Evolutionary conservation across 2,888 invertebrate species (phyloP).

Genomic region (Rhimphoctona megacephalus): DNA sequence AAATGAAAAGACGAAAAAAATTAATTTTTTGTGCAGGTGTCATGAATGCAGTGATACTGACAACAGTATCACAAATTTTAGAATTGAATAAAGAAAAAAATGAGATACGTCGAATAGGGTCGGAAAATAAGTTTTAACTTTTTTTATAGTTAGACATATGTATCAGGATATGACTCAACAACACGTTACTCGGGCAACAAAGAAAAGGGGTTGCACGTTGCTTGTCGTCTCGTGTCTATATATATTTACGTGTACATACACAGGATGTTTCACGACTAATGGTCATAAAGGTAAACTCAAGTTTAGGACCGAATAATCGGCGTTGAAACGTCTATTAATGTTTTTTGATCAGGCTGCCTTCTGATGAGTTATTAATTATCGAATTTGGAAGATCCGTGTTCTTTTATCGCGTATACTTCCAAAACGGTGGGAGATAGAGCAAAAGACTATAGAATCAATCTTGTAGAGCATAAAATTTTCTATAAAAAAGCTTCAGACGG

Average conservation of each 20-base stretch:
- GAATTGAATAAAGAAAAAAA: background rate
- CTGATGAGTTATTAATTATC: too few relatives aligned
- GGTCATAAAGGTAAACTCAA: background rate
- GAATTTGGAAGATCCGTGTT: background rate
- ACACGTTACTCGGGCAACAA: conserved; percentile 63
- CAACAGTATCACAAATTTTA: background rate
- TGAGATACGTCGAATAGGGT: background rate
- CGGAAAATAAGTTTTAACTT: background rate
- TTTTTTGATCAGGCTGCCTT: too few relatives aligned
- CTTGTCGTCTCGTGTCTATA: conserved; percentile 37
- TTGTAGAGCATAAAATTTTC: background rate
- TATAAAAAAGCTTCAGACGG: background rate
- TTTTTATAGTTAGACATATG: background rate
- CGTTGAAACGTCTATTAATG: too few relatives aligned
- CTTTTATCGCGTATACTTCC: background rate
- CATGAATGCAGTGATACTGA: background rate
- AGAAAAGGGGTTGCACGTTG: conserved; percentile 53
- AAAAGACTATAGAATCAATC: background rate
- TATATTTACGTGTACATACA: background rate
- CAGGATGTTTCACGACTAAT: background rate
- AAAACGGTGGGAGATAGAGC: background rate
- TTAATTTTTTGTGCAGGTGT: background rate
- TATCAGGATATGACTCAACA: background rate
- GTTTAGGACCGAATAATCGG: background rate
- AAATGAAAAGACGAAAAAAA: background rate